phyloP scores from a whole-genome alignment of 2,888 invertebrate species.

The Graphium colonna region DNA sequence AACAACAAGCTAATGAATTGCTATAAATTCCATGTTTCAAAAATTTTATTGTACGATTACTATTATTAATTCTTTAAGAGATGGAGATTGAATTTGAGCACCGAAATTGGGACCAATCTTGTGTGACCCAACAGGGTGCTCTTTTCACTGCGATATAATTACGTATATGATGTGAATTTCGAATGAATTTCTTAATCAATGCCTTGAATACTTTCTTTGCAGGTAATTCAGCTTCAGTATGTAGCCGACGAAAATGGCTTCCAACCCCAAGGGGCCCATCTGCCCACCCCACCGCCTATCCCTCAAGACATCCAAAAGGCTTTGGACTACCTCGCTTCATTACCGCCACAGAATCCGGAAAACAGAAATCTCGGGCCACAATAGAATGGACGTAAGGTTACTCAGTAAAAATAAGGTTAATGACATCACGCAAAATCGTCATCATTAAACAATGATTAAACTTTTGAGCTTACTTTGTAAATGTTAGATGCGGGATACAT shows the following conservation, averaged over 20 bases:
- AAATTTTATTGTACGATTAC: too few relatives aligned
- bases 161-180: too few relatives aligned
- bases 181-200: too few relatives aligned
- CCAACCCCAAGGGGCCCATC: slow-evolving; percentile 82
- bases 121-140: too few relatives aligned
- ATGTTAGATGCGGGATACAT: not conserved
- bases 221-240: slow-evolving; percentile 82
- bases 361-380: slow-evolving; percentile 19
- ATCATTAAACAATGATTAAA: not conserved
- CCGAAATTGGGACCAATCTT: too few relatives aligned
- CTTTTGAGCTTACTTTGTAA: not conserved
- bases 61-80: too few relatives aligned
- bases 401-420: not conserved
- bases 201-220: too few relatives aligned
- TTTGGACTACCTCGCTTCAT: slow-evolving; percentile 82
- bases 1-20: too few relatives aligned
- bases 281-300: slow-evolving; percentile 84
- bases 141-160: too few relatives aligned
- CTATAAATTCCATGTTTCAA: too few relatives aligned
- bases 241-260: slow-evolving; percentile 87
- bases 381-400: slow-evolving; percentile 1
- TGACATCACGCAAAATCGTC: not conserved
- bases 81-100: too few relatives aligned
- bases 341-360: slow-evolving; percentile 73
- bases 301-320: slow-evolving; percentile 84